phyloP scores from a whole-genome alignment of 1,140 invertebrate species.

The Brevipalpus yothersi region DNA sequence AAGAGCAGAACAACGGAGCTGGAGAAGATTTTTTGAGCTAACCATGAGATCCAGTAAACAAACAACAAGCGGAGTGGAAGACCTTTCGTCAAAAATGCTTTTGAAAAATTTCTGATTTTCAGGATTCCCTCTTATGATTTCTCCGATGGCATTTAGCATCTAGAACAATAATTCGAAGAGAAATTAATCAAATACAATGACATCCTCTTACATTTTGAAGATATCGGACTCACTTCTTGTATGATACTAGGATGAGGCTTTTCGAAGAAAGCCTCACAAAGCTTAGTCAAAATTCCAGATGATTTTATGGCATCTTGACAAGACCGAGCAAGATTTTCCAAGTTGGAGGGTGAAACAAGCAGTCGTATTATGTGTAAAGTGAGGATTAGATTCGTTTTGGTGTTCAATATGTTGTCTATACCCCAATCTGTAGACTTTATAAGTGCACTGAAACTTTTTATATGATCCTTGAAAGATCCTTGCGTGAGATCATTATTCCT shows the following conservation, averaged over 20 bases:
- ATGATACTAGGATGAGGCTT: no score
- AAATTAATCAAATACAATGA: neutral
- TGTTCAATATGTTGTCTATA: neutral
- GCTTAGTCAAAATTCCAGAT: slow-evolving; percentile 38
- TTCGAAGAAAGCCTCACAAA: slow-evolving; percentile 60
- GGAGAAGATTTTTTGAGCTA: slow-evolving; percentile 87
- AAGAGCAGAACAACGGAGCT: slow-evolving; percentile 69
- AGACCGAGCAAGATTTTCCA: slow-evolving; percentile 41
- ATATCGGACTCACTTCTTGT: no score
- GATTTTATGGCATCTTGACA: slow-evolving; percentile 72
- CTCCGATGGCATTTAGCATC: slow-evolving; percentile 80
- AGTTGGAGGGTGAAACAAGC: slow-evolving; percentile 65
- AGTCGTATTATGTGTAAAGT: slow-evolving; percentile 42
- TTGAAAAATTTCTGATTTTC: slow-evolving; percentile 79
- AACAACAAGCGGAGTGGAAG: slow-evolving; percentile 61
- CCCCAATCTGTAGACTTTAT: slow-evolving; percentile 58
- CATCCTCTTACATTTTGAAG: no score
- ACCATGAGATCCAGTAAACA: slow-evolving; percentile 95
- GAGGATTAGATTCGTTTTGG: slow-evolving; percentile 46
- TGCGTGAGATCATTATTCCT: slow-evolving; percentile 92
- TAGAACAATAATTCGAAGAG: slow-evolving; percentile 12
- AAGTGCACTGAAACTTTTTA: slow-evolving; percentile 62
- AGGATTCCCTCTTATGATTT: slow-evolving; percentile 70
- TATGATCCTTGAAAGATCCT: slow-evolving; percentile 94
- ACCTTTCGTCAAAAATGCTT: slow-evolving; percentile 15